Percentiles rank a stretch among this genome's conserved stretches.
phyloP scores from a whole-genome alignment of 1,140 invertebrate genomes.

The Eurosta solidaginis region DNA sequence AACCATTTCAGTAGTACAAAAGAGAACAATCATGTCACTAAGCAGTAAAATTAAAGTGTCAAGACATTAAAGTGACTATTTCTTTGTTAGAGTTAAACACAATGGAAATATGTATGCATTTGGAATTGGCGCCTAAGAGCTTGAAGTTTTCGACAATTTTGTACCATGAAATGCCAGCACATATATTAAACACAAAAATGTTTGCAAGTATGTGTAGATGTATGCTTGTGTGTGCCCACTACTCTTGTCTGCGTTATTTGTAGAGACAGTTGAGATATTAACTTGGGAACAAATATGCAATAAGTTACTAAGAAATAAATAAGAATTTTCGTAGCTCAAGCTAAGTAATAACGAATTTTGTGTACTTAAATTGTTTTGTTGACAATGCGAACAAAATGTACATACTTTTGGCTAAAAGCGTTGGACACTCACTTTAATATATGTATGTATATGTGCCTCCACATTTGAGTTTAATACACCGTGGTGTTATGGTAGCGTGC shows the following conservation, averaged over 20 bases:
- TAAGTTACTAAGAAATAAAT: conserved; percentile 22
- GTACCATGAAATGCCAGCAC: background rate
- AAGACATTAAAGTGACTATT: background rate
- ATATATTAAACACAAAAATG: background rate
- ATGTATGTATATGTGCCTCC: background rate
- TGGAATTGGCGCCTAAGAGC: background rate
- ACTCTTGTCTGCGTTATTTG: background rate
- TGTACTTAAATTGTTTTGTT: conserved; percentile 20
- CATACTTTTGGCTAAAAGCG: background rate
- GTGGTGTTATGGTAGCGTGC: too few species aligned
- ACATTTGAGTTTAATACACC: too few species aligned
- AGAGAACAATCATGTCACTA: conserved; percentile 6
- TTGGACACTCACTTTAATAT: background rate
- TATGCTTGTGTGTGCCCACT: too few species aligned
- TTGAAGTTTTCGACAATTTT: background rate
- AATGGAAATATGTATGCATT: too few species aligned
- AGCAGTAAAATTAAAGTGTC: conserved; percentile 24
- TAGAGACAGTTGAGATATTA: background rate
- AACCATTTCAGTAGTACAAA: background rate
- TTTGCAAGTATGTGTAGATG: too few species aligned
- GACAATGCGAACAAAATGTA: background rate
- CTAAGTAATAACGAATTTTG: background rate
- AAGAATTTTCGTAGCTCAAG: background rate
- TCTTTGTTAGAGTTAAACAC: background rate
- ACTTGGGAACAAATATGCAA: conserved; percentile 11